These are phyloP conservation scores for Acanthurus tractus DNA, from an alignment of 2,797 vertebrate genomes.

Conservation along the genomic window DNA sequence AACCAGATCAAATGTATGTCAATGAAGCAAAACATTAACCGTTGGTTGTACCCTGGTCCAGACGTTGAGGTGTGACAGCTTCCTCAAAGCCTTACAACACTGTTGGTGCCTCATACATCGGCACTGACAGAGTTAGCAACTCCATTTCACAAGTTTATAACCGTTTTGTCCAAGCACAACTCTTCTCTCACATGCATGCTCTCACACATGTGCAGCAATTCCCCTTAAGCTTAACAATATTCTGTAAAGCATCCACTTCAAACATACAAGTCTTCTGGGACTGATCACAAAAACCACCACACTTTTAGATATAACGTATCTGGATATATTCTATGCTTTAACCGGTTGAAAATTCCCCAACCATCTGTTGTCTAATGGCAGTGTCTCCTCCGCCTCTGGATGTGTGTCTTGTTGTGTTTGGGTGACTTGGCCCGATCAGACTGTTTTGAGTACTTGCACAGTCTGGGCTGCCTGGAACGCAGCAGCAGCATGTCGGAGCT, in stretches of 20 bases:
- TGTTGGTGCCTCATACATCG: too few species aligned
- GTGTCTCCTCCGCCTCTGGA: conserved; percentile 1
- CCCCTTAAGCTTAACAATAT: too few species aligned
- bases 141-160: background rate
- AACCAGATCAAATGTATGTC: too few species aligned
- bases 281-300: background rate
- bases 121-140: background rate
- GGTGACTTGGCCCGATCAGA: conserved; percentile 40
- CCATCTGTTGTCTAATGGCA: conserved; percentile 37
- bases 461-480: conserved; percentile 41
- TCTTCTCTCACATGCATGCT: too few species aligned
- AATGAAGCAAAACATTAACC: too few species aligned
- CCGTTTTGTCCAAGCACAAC: too few species aligned
- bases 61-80: too few species aligned
- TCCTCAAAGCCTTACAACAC: too few species aligned
- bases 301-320: background rate
- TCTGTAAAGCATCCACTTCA: too few species aligned
- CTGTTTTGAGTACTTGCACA: conserved; percentile 32
- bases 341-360: background rate
- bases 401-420: conserved; percentile 35
- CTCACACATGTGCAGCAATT: too few species aligned
- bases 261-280: background rate
- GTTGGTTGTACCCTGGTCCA: too few species aligned
- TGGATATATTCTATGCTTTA: conserved; percentile 3
- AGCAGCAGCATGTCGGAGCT: conserved; percentile 43